Evolutionary conservation across 1,140 invertebrate species (phyloP), one percentile per base, ranked within the genome.

Genomic region (Ceratina japonica): DNA sequence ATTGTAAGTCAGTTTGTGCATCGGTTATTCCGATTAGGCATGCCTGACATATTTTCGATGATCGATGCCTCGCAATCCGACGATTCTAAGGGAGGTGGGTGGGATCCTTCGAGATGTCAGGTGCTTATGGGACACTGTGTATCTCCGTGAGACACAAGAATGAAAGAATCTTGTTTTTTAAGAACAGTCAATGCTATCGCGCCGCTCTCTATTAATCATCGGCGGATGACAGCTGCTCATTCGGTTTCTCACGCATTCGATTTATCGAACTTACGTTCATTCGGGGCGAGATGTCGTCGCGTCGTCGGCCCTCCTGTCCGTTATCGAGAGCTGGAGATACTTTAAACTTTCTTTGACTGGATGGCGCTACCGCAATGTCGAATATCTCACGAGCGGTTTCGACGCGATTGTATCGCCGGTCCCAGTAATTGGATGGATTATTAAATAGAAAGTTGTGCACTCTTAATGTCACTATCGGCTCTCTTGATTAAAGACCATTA

Each of bases 181-280:
- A 79, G 71, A 72, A 85, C 72, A 66, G 74, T 31, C 58, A 20
- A 24, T 58, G 73, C 51, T 84, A 86, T 86, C 82, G 71, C 74
- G 80, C 75, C 80, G 65, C 66, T 76, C 79, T 87, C 85, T 87
- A 87, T 87, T 87, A 87, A 87, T 87, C 86, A 87, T 81, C 56
- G 64, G 8, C 1, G 77, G 84, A 81, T 86, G 85, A 86, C 85
- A 84, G 83, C 44, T 75, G 71, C 75, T 59, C 69, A 79, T 59
- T 65, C 80, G 75, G 70, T 86, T 86, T 86, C 84, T 86, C 84
- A 86, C 79, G 80, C 80, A 58, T 71, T 75, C 83, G 71, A 85
- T 79, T 80, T 79, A 62, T 77, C 82, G 59, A 71, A 66, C 52
- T 84, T 80, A 58, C 68, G 44, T 76, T 80, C 37, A 44, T 44